phyloP scores from a whole-genome alignment of 1,140 invertebrate species.

The Venustaconcha ellipsiformis region DNA sequence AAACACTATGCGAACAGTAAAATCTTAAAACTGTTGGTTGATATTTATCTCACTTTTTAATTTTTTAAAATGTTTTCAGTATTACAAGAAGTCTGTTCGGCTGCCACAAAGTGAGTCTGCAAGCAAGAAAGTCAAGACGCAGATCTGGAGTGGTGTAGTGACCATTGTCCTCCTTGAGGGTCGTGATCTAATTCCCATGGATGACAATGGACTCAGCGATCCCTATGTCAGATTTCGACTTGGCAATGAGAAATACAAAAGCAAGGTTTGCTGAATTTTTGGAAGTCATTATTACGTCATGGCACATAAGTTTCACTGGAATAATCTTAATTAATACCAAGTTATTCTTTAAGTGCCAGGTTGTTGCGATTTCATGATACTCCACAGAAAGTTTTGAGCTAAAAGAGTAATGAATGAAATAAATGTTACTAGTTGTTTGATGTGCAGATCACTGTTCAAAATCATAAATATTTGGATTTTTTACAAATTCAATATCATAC shows the following conservation, averaged over 20 bases:
- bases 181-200: constrained; percentile 87
- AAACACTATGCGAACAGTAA: too few relatives aligned
- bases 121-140: constrained; percentile 70
- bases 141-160: constrained; percentile 76
- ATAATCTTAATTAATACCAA: too few relatives aligned
- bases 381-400: neutral
- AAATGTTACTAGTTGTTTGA: too few relatives aligned
- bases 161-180: constrained; percentile 97
- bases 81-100: constrained; percentile 83
- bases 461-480: too few relatives aligned
- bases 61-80: constrained; percentile 61
- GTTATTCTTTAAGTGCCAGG: neutral
- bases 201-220: constrained; percentile 92
- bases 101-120: constrained; percentile 67
- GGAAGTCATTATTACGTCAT: neutral
- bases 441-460: too few relatives aligned
- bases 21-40: too few relatives aligned
- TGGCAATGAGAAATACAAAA: constrained; percentile 98
- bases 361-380: neutral
- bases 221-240: constrained; percentile 98
- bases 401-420: too few relatives aligned
- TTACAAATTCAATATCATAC: too few relatives aligned
- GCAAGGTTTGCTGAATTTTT: constrained; percentile 78
- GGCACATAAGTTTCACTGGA: too few relatives aligned
- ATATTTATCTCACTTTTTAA: too few relatives aligned